Percentiles rank a stretch among this genome's conserved stretches.
phyloP scores from a whole-genome alignment of 2,888 invertebrate species.

The Balanococcus diminutus region DNA sequence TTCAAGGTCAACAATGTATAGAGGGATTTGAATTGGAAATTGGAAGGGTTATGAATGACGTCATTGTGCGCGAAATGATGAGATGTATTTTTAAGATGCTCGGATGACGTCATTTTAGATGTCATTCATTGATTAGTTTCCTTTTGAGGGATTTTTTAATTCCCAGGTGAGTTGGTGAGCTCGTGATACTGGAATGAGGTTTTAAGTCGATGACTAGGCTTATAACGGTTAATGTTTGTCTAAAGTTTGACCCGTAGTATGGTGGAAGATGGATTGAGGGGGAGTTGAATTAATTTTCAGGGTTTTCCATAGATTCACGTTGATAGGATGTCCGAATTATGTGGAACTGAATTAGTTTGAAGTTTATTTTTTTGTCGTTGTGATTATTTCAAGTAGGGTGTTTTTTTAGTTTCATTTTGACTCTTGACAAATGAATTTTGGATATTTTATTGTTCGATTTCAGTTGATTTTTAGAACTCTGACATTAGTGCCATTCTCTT shows the following conservation, averaged over 20 bases:
- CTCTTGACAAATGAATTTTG: neutral
- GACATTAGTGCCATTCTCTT: too few relatives aligned
- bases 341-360: too few relatives aligned
- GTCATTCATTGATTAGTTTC: neutral
- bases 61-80: neutral
- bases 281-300: neutral
- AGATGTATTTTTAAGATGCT: neutral
- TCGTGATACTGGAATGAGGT: neutral
- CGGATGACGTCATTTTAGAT: neutral
- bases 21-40: neutral
- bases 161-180: neutral
- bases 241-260: neutral
- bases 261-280: neutral
- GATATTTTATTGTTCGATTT: neutral
- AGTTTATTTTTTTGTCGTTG: too few relatives aligned
- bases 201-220: neutral
- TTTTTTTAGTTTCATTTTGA: neutral
- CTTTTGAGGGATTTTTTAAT: neutral
- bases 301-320: too few relatives aligned
- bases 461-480: neutral
- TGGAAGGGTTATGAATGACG: neutral
- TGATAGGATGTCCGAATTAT: too few relatives aligned
- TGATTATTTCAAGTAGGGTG: too few relatives aligned
- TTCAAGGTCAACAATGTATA: neutral
- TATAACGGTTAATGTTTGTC: neutral